Evolutionary conservation across 1,140 invertebrate genomes (phyloP).

Genomic region (Hycleus phaleratus): DNA sequence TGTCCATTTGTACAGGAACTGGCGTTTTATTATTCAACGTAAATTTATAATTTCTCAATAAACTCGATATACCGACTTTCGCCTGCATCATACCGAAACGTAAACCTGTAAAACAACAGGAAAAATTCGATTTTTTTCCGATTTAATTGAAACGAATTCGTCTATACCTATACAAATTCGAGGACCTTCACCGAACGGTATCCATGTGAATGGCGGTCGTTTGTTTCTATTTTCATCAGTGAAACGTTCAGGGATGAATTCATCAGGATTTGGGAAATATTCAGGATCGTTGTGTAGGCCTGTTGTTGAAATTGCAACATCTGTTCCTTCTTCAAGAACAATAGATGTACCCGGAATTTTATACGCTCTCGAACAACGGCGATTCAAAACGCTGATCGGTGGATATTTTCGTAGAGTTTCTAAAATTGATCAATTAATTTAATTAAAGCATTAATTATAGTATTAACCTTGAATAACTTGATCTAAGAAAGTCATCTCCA

Average conservation of each 20-base stretch:
- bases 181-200: slow-evolving; percentile 52
- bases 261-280: slow-evolving; percentile 54
- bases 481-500: slow-evolving; percentile 44
- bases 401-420: slow-evolving; percentile 54
- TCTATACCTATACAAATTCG: slow-evolving; percentile 47
- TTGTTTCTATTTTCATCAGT: slow-evolving; percentile 41
- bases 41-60: slow-evolving; percentile 39
- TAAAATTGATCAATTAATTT: slow-evolving; percentile 15
- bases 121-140: neutral
- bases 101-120: slow-evolving; percentile 41
- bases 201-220: slow-evolving; percentile 38
- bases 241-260: slow-evolving; percentile 63
- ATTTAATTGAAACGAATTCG: neutral
- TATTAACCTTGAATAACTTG: slow-evolving; percentile 40
- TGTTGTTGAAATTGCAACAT: slow-evolving; percentile 50
- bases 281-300: slow-evolving; percentile 53
- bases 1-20: slow-evolving; percentile 3
- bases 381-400: slow-evolving; percentile 42
- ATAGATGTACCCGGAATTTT: slow-evolving; percentile 16
- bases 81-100: slow-evolving; percentile 43
- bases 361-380: slow-evolving; percentile 47
- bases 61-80: slow-evolving; percentile 41
- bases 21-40: slow-evolving; percentile 2
- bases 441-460: neutral
- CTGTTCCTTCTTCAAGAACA: slow-evolving; percentile 48